These are phyloP conservation scores for Sebastes kiyomatsui DNA, from an alignment of 2,797 vertebrate genomes.

Conservation along the genomic window DNA sequence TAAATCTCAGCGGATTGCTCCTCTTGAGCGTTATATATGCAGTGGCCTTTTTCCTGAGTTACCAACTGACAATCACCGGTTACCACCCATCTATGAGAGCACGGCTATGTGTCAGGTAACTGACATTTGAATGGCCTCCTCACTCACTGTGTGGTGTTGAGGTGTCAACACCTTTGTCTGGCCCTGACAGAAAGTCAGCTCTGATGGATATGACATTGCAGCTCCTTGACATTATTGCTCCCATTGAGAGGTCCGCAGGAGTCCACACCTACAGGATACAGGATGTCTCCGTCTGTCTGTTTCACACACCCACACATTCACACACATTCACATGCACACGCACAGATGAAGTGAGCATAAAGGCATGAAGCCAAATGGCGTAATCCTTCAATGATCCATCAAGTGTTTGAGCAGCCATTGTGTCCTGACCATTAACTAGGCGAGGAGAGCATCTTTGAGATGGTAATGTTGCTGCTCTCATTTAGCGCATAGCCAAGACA, in stretches of 20 bases:
- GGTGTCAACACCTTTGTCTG: conserved; percentile 84
- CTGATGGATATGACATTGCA: conserved; percentile 84
- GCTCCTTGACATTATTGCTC: conserved; percentile 78
- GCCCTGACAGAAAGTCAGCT: conserved; percentile 80
- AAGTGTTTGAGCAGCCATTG: conserved; percentile 75
- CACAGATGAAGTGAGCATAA: conserved; percentile 32
- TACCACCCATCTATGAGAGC: conserved; percentile 74
- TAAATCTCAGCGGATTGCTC: conserved; percentile 48
- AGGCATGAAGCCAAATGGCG: conserved; percentile 65
- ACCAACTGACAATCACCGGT: conserved; percentile 80
- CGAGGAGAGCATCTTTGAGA: conserved; percentile 76
- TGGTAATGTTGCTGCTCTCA: conserved; percentile 74
- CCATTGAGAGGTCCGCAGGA: conserved; percentile 64
- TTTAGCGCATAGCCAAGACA: conserved; percentile 73
- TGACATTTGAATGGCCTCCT: conserved; percentile 78
- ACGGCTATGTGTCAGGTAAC: conserved; percentile 69
- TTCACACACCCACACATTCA: conserved; percentile 14
- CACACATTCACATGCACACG: background rate
- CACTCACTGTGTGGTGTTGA: conserved; percentile 72
- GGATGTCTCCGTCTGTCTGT: conserved; percentile 32
- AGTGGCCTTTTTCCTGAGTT: conserved; percentile 76
- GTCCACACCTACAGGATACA: conserved; percentile 59
- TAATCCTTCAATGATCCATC: conserved; percentile 71
- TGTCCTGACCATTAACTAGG: conserved; percentile 71
- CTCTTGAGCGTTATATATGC: conserved; percentile 75